Base-by-base conservation (phyloP, 2,797 vertebrate species). In the Catamblyrhynchus diadema region DNA sequence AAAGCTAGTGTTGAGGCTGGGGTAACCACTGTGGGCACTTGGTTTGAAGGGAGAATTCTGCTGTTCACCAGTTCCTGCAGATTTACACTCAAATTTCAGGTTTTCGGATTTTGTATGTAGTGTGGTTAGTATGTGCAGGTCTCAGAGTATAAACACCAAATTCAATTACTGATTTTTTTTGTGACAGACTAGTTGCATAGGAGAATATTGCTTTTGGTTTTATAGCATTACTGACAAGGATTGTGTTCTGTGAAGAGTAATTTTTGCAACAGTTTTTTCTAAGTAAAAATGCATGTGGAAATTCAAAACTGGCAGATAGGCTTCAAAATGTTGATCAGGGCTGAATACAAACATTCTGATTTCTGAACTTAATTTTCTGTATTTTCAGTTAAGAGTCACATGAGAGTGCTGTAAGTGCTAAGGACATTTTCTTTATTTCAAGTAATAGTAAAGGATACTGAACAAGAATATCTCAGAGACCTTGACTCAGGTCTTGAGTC, bases 291-390 rank as follows among this genome's bases (percentile, higher is more conserved):
- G 2, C 7, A 4, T 45, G 69, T 59, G 18, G 70, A 95, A 71
- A 47, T 71, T 73, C 4, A 65, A 9, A 93, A 32, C 35, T 75
- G 75, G 32, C 61, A 71, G 42, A 35, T 71, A 77, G 50, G 12
- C 53, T 87, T 67, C 61, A 44, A 16, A 81, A 11, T 56, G 18
- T 89, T 84, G 47, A 53, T 86, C 33, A 25, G 39, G 57, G 33
- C 28, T 86, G 75, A 83, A 81, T 81, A 60, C 28, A 39, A 42
- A 61, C 24, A 11, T 41, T 18, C 21, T 73, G 73, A 73, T 88
- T 94, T 91, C 71, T 88, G 57, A 83, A 75, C 62, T 90, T 67
- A 57, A 66, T 79, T 93, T 93, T 88, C 64, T 72, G 2, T 74
- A 10, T 48, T 95, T 64, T 83, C 65, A 53, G 73, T 74, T 66